These are phyloP conservation scores for Diaprepes abbreviatus DNA, from an alignment of 2,888 invertebrate species.

Conservation along the genomic window DNA sequence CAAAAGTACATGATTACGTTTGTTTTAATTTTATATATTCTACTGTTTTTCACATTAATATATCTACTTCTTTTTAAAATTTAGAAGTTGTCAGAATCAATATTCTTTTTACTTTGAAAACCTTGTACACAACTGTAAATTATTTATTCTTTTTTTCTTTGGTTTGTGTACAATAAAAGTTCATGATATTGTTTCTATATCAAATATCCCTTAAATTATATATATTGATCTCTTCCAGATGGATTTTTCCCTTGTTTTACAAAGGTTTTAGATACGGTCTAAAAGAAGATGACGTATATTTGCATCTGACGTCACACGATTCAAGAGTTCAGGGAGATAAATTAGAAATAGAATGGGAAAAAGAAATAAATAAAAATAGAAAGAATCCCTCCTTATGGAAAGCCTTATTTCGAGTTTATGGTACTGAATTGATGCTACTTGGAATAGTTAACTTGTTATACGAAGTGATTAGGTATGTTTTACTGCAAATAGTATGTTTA, in stretches of 20 bases:
- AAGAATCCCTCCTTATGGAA: conserved; percentile 51
- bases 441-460: conserved; percentile 45
- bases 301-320: conserved; percentile 65
- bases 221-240: conserved; percentile 68
- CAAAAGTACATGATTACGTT: no score
- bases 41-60: no score
- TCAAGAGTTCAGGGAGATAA: conserved; percentile 55
- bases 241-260: conserved; percentile 68
- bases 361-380: conserved; percentile 48
- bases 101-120: no score
- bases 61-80: no score
- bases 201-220: no score
- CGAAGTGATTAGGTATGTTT: conserved; percentile 40
- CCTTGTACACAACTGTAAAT: no score
- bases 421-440: conserved; percentile 49
- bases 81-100: no score
- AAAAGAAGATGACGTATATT: conserved; percentile 68
- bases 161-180: no score
- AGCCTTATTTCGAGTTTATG: conserved; percentile 54
- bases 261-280: conserved; percentile 68
- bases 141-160: no score
- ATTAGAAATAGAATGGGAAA: conserved; percentile 61
- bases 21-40: no score
- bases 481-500: no score
- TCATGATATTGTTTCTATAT: no score